These are phyloP conservation scores for Zoanthus sansibaricus DNA, from an alignment of 92 coral and sea anemone species.

Conservation along the genomic window DNA sequence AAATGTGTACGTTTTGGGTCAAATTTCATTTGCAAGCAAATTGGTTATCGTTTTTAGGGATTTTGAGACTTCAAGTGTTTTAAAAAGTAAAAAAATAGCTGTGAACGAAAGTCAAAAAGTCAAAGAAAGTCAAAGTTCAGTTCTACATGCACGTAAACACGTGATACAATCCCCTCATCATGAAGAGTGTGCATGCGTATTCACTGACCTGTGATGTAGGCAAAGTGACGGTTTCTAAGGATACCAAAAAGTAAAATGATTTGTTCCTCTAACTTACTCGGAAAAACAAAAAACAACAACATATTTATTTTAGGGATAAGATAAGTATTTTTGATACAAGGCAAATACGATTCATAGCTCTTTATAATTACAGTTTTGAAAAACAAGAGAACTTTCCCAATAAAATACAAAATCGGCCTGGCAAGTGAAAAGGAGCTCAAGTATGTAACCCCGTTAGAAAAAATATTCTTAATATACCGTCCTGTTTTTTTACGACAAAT, in stretches of 20 bases:
- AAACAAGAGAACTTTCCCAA: background rate
- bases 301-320: background rate
- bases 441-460: background rate
- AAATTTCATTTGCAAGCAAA: background rate
- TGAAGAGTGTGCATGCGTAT: background rate
- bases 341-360: background rate
- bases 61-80: background rate
- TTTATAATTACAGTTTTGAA: background rate
- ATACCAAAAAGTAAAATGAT: background rate
- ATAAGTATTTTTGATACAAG: background rate
- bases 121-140: background rate
- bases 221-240: background rate
- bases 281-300: background rate
- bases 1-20: background rate
- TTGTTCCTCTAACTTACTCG: background rate
- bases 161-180: background rate
- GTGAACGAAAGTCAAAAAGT: background rate
- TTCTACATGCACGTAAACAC: background rate
- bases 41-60: background rate
- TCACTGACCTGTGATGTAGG: background rate
- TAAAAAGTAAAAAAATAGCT: background rate
- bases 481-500: background rate
- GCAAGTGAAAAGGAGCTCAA: background rate
- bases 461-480: background rate
- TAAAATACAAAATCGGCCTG: background rate